These are phyloP conservation scores for Oxyteleia sp. DNA, from an alignment of 2,888 invertebrate genomes.

Conservation along the genomic window DNA sequence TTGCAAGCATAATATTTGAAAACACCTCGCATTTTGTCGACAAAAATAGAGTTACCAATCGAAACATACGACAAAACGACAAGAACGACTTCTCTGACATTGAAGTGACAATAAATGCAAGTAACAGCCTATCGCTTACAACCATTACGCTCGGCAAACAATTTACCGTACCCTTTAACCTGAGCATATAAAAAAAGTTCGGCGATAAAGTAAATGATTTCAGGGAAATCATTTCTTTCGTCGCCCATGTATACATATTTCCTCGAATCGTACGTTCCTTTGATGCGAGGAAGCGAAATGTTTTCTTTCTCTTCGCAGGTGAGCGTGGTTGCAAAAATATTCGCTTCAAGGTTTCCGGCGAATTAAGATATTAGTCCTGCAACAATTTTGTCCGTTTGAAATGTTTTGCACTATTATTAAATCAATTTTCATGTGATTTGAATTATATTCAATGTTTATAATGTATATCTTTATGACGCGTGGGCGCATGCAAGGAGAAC, in stretches of 20 bases:
- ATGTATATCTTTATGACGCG: constrained; percentile 44
- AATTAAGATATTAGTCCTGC: constrained; percentile 47
- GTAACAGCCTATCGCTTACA: neutral
- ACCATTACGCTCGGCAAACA: neutral
- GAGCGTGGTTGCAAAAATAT: constrained; percentile 4
- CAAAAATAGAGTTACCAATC: too few species aligned
- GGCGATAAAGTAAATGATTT: constrained; percentile 9
- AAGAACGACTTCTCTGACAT: too few species aligned
- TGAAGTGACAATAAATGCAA: neutral
- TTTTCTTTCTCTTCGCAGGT: neutral
- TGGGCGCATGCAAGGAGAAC: constrained; percentile 50
- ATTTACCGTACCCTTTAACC: constrained; percentile 3
- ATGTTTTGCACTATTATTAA: constrained; percentile 36
- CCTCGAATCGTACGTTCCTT: neutral
- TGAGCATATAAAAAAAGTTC: neutral
- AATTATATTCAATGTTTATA: constrained; percentile 49
- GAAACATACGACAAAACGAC: too few species aligned
- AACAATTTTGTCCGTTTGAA: constrained; percentile 21
- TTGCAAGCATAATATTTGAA: too few species aligned
- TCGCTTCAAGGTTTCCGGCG: constrained; percentile 19
- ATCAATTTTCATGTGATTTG: constrained; percentile 52
- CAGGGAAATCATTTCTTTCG: constrained; percentile 10
- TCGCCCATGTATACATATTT: constrained; percentile 8
- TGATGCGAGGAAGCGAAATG: constrained; percentile 1
- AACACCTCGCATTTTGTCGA: too few species aligned